Conservation (phyloP, 2,888 invertebrate species). For the Lymantria dispar region DNA sequence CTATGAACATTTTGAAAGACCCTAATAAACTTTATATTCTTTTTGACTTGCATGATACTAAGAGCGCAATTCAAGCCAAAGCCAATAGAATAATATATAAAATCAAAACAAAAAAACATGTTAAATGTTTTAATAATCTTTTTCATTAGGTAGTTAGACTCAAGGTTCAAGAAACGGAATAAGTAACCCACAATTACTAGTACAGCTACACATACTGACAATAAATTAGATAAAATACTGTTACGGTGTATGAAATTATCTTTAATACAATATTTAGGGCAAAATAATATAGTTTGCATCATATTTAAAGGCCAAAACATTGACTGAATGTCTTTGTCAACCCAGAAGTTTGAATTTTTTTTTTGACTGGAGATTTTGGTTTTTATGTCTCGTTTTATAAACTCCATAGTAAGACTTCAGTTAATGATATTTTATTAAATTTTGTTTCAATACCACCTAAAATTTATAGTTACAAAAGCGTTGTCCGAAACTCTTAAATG, state of each 20-base stretch:
- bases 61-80: constrained; percentile 2
- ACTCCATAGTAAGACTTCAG: not conserved
- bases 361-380: not conserved
- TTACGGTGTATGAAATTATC: not conserved
- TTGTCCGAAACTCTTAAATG: not conserved
- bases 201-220: not conserved
- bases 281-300: constrained; percentile 6
- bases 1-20: constrained; percentile 9
- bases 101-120: not conserved
- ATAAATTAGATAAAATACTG: not conserved
- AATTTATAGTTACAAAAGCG: not conserved
- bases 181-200: not conserved
- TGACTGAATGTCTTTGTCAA: constrained; percentile 8
- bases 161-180: not conserved
- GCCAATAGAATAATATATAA: not conserved
- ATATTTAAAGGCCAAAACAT: constrained; percentile 12
- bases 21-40: constrained; percentile 6
- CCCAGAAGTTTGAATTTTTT: not conserved
- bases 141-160: not conserved
- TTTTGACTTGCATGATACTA: not conserved
- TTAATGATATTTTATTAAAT: not conserved
- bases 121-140: not conserved
- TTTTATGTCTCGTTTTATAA: not conserved
- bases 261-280: constrained; percentile 14
- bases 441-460: not conserved